Conservation (phyloP, 2,888 invertebrate genomes). For the Colostygia pectinataria region DNA sequence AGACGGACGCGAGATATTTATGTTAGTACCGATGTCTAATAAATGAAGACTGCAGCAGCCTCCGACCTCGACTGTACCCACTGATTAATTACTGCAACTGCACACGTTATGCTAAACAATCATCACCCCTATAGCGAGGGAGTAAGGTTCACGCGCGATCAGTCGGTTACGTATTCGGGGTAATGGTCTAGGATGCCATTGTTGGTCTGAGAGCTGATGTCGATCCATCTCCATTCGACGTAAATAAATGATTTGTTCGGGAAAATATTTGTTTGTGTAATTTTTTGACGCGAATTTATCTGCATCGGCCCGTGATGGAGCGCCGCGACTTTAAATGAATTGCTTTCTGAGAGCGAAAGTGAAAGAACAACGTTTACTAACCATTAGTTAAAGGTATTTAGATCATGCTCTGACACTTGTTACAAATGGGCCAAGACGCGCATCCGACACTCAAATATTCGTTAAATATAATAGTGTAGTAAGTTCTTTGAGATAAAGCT, state of each 20-base stretch:
- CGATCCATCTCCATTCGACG: conserved; percentile 29
- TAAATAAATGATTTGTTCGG: conserved; percentile 30
- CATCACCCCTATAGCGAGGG: conserved; percentile 1
- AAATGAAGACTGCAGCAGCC: conserved; percentile 33
- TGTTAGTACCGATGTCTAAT: conserved; percentile 35
- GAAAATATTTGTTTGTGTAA: conserved; percentile 34
- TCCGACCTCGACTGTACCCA: conserved; percentile 24
- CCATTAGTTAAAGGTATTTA: conserved; percentile 7
- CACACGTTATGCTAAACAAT: background rate
- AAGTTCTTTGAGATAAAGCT: too few species aligned
- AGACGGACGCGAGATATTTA: conserved; percentile 33
- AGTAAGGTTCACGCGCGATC: background rate
- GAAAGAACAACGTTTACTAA: conserved; percentile 4
- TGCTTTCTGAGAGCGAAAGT: conserved; percentile 1
- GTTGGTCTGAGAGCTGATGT: conserved; percentile 6
- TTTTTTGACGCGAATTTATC: conserved; percentile 35
- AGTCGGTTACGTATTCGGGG: background rate
- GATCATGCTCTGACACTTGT: background rate
- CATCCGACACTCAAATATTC: too few species aligned
- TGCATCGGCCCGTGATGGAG: conserved; percentile 17
- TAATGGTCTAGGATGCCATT: conserved; percentile 27
- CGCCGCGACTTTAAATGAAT: background rate
- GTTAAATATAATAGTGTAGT: too few species aligned
- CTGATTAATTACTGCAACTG: conserved; percentile 24
- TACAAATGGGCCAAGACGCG: background rate